Evolutionary conservation across 2,888 invertebrate species (phyloP).

Genomic region (Chloromyia formosa): DNA sequence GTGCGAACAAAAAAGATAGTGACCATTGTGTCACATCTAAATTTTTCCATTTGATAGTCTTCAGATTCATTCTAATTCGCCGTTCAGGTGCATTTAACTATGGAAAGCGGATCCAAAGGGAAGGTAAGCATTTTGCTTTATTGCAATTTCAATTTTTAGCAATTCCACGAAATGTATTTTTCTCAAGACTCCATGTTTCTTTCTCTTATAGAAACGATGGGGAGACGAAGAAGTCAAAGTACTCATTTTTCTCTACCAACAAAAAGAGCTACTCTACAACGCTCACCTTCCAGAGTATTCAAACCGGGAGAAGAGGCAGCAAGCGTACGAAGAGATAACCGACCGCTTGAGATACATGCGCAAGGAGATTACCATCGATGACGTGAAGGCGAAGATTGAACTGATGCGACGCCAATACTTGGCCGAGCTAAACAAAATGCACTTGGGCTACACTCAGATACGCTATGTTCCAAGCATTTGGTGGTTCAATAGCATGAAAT

Average conservation of each 20-base stretch:
- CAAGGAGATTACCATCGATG: neutral
- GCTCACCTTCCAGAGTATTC: neutral
- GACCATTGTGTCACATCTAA: no score
- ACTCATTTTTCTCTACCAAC: neutral
- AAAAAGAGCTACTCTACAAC: conserved; percentile 2
- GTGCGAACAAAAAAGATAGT: no score
- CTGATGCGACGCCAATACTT: neutral
- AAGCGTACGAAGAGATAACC: neutral
- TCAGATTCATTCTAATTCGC: no score
- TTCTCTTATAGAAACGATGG: neutral
- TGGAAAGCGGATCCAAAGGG: neutral
- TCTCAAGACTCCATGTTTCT: neutral
- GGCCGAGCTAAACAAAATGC: neutral
- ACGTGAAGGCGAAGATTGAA: neutral
- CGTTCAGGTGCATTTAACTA: neutral
- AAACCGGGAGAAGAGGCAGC: neutral
- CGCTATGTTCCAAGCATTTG: neutral
- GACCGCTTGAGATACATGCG: neutral
- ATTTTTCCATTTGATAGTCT: no score
- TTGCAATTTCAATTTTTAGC: neutral
- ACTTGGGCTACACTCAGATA: neutral
- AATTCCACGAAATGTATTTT: neutral
- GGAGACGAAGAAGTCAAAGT: neutral
- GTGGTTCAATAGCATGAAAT: neutral
- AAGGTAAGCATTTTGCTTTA: neutral